Conservation (phyloP, 2,797 vertebrate species). For the Poeciliopsis presidionis region DNA sequence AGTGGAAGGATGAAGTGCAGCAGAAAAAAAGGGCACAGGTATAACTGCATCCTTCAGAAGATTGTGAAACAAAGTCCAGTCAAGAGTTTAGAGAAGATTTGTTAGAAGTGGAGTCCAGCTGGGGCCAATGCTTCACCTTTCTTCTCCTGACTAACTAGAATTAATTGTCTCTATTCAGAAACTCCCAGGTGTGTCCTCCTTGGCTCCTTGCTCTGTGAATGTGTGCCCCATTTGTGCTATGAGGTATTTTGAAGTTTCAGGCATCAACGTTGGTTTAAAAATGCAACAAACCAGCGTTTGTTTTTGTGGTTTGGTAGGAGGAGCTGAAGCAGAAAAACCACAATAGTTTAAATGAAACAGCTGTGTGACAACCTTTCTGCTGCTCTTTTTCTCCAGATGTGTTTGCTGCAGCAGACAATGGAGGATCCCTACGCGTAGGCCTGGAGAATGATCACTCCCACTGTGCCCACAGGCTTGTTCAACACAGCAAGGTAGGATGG, state of each 20-base stretch:
- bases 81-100: not conserved
- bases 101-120: not conserved
- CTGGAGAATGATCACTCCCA: slow-evolving; percentile 81
- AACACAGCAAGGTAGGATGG: slow-evolving; percentile 88
- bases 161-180: slow-evolving; percentile 50
- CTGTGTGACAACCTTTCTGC: not conserved
- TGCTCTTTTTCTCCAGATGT: slow-evolving; percentile 83
- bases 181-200: slow-evolving; percentile 1
- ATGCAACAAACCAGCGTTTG: slow-evolving; percentile 28
- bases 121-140: not conserved
- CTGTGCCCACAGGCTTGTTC: slow-evolving; percentile 80
- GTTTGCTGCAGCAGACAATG: slow-evolving; percentile 82
- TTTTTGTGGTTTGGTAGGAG: slow-evolving; percentile 38
- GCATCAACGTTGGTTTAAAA: slow-evolving; percentile 29
- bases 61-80: not conserved
- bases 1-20: not conserved
- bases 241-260: slow-evolving; percentile 40
- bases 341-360: not conserved
- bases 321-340: slow-evolving; percentile 11
- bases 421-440: slow-evolving; percentile 79
- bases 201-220: slow-evolving; percentile 10
- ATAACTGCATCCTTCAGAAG: not conserved
- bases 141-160: slow-evolving; percentile 2
- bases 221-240: slow-evolving; percentile 45
- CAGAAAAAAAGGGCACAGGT: not conserved